These are phyloP conservation scores for Clarias platycephalus DNA, from an alignment of 2,797 vertebrate species.

Conservation along the genomic window DNA sequence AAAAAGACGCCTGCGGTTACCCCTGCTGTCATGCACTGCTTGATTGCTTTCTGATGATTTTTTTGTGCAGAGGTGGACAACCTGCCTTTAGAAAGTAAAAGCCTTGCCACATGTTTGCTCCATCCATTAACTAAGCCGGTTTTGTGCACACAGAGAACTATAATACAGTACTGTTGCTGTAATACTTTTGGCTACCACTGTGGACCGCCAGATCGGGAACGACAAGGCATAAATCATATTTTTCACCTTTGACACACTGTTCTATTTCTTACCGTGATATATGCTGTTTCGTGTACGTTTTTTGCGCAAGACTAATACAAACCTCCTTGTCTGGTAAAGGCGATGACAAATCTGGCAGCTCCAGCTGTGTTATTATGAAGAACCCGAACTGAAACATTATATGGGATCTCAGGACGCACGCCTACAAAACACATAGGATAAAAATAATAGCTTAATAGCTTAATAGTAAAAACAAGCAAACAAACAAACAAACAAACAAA, in stretches of 20 bases:
- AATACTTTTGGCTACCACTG: too few relatives aligned
- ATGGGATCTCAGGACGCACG: slow-evolving; percentile 54
- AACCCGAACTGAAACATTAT: slow-evolving; percentile 52
- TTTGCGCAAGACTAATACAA: not conserved
- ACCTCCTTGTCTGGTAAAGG: slow-evolving; percentile 62
- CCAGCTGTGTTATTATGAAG: slow-evolving; percentile 32
- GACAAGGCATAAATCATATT: not conserved
- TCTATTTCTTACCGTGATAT: not conserved
- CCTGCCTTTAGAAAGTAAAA: too few relatives aligned
- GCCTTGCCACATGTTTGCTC: too few relatives aligned
- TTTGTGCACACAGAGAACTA: too few relatives aligned
- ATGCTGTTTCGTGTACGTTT: not conserved
- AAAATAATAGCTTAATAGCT: too few relatives aligned
- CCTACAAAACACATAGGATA: slow-evolving; percentile 42
- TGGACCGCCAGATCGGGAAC: not conserved
- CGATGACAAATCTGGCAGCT: slow-evolving; percentile 10
- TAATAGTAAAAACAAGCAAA: not conserved
- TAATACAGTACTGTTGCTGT: too few relatives aligned
- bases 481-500: not conserved
- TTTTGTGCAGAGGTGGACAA: too few relatives aligned
- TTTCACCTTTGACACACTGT: not conserved
- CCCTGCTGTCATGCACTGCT: too few relatives aligned
- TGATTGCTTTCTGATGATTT: too few relatives aligned
- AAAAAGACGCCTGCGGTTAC: too few relatives aligned
- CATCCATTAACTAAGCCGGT: too few relatives aligned